Evolutionary conservation across 2,797 vertebrate genomes (phyloP), one percentile per base, ranked within the genome.

Genomic region (Nyctalus aviator): DNA sequence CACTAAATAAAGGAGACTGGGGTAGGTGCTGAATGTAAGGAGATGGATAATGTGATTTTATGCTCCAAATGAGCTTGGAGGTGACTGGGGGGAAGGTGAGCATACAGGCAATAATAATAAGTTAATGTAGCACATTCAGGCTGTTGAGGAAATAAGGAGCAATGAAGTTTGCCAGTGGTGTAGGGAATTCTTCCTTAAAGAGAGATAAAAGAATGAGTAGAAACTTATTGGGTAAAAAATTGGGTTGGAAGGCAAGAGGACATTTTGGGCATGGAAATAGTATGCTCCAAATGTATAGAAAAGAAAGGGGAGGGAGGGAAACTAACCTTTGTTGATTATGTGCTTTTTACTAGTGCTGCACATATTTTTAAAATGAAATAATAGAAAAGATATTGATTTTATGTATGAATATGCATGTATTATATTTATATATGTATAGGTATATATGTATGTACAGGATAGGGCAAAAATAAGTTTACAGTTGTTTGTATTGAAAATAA

Each of bases 361-460:
- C 20, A 35, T 73, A 62, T n/a, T 85, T 96, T 85, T 30, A 25
- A 94, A 87, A 79, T 87, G n/a, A 88, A 53, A 53, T 37, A 12
- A 32, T 48, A 23, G 55, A 71, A 93, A 57, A 30, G 8, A 41
- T 76, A 71, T 37, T 84, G 46, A 68, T 55, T 62, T 8, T n/a
- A 7, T 57, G 32, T 37, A 37, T 78, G 35, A 35, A 9, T 25
- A 25, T 53, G 23, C 15, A 44, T 27, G 27, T 77, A 35, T 32
- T 23, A 72, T 44, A 41, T 53, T 53, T 53, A 3, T 53, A 32
- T 50, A 6, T 78, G 32, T 25, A 55, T 53, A 53, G 20, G 2
- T 53, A 32, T 76, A 11, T 78, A 44, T 25, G 35, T 44, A 44
- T 44, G 44, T 48, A 50, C 46, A 32, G 5, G 46, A 6, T 50